Base-by-base conservation (phyloP, 2,888 invertebrate species). In the Lasioglossum malachurum region DNA sequence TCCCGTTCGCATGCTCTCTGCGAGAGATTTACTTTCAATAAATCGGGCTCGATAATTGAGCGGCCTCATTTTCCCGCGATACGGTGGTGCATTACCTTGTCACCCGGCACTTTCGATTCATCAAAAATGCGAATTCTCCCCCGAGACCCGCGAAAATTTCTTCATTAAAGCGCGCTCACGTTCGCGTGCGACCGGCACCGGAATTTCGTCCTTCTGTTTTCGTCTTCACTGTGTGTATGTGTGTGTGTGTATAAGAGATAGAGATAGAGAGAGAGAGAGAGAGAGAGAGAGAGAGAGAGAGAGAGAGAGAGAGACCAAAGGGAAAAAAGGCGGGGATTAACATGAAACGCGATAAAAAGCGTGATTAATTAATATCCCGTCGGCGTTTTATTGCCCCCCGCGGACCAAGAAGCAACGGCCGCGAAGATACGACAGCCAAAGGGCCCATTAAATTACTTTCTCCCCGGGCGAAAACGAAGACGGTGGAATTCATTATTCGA, bases 371-470 rank as follows among this genome's bases (percentile, higher is more conserved):
- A 78, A 78, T 57, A 71, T 57, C 72, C 53, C 23, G 53, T 44
- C 44, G 72, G 72, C 8, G 38, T 72, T 75, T 77, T 72, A 76
- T 76, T 77, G 49, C 38, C 8, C 44, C 8, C 75, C 53, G 44
- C 27, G 80, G 75, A 27, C 75, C 69, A 57, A 44, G 41, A 71
- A 75, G 27, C 72, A 46, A 46, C 72, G 72, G 27, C 73, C 35
- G 75, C 75, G 41, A 23, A n/a, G 69, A 78, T 53, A 77, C 46
- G 77, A 69, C 67, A 53, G 49, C 69, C 69, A 78, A 78, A 78
- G 77, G 75, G 75, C 75, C 38, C 69, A 53, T 71, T 71, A 71
- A 78, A 78, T 71, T 78, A 69, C 49, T 78, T 69, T 78, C 77
- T 57, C 35, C 69, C 38, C 69, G 77, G 69, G n/a, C 27, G 64